Conservation (phyloP, 2,113 vertebrate species). For the Dunckerocampus dactyliophorus region DNA sequence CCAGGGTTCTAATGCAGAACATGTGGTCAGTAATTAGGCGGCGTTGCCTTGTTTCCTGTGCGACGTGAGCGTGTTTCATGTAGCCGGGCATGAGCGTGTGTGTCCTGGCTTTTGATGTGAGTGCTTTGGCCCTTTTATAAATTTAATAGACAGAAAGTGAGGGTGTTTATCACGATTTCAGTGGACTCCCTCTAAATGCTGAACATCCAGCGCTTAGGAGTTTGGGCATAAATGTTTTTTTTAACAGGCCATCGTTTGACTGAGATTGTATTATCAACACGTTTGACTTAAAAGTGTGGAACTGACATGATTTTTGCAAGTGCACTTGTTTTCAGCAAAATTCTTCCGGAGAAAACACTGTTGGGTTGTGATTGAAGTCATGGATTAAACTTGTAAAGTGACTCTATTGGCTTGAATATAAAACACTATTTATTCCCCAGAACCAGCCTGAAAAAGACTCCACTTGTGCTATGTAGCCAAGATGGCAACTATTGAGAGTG, state of each 20-base stretch:
- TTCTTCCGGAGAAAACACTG: too few species aligned
- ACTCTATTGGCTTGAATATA: too few species aligned
- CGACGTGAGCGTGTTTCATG: constrained; percentile 57
- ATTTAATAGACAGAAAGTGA: constrained; percentile 60
- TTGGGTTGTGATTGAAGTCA: too few species aligned
- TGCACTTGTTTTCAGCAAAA: too few species aligned
- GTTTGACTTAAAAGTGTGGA: constrained; percentile 22
- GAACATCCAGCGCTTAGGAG: constrained; percentile 29
- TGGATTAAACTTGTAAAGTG: too few species aligned
- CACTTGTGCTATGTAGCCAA: too few species aligned
- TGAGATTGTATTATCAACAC: constrained; percentile 49
- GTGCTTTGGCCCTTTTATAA: constrained; percentile 56
- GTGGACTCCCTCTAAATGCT: constrained; percentile 43
- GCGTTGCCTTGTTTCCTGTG: constrained; percentile 65
- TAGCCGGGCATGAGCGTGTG: constrained; percentile 37
- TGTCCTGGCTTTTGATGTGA: constrained; percentile 62
- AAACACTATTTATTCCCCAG: too few species aligned
- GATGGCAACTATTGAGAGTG: too few species aligned
- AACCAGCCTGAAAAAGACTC: too few species aligned
- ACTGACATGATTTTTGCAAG: too few species aligned
- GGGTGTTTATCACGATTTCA: constrained; percentile 60
- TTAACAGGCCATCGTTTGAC: constrained; percentile 63
- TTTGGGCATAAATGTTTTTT: constrained; percentile 42
- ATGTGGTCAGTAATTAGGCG: constrained; percentile 69
- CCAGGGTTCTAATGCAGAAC: constrained; percentile 66